Percentiles rank a stretch among this genome's conserved stretches.
phyloP scores from a whole-genome alignment of 2,888 invertebrate species.

The Gortyna flavago region DNA sequence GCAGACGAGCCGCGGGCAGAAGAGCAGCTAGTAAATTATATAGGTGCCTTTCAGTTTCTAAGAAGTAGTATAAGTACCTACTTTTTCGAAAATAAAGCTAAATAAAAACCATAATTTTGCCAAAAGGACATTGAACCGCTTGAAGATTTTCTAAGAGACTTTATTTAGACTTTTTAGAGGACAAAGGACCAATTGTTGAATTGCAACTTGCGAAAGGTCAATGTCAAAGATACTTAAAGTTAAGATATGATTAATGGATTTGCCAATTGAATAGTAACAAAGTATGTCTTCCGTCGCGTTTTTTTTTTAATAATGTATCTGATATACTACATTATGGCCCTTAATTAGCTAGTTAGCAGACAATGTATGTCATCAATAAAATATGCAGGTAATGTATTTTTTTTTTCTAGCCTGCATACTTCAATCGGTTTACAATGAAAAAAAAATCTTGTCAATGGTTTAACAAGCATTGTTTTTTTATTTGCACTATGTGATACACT shows the following conservation, averaged over 20 bases:
- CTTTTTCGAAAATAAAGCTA: too few species aligned
- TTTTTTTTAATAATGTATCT: slow-evolving; percentile 11
- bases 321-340: not conserved
- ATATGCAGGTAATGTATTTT: slow-evolving; percentile 14
- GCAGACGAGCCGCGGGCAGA: not conserved
- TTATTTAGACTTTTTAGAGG: not conserved
- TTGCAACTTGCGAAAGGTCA: not conserved
- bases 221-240: not conserved
- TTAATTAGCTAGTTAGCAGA: slow-evolving; percentile 17
- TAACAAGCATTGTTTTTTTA: slow-evolving; percentile 27
- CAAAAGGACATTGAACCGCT: not conserved
- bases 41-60: too few species aligned
- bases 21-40: too few species aligned
- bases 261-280: slow-evolving; percentile 14
- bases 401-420: slow-evolving; percentile 21
- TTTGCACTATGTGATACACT: slow-evolving; percentile 22
- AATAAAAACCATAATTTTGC: not conserved
- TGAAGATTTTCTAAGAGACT: not conserved
- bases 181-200: not conserved
- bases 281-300: slow-evolving; percentile 1
- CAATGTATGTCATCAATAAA: slow-evolving; percentile 30
- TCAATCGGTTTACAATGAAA: slow-evolving; percentile 50
- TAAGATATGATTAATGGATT: slow-evolving; percentile 25
- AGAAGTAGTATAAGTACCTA: too few species aligned
- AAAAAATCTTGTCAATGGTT: slow-evolving; percentile 16